Evolutionary conservation across 2,888 invertebrate genomes (phyloP).

Genomic region (Lucinisca nassula): DNA sequence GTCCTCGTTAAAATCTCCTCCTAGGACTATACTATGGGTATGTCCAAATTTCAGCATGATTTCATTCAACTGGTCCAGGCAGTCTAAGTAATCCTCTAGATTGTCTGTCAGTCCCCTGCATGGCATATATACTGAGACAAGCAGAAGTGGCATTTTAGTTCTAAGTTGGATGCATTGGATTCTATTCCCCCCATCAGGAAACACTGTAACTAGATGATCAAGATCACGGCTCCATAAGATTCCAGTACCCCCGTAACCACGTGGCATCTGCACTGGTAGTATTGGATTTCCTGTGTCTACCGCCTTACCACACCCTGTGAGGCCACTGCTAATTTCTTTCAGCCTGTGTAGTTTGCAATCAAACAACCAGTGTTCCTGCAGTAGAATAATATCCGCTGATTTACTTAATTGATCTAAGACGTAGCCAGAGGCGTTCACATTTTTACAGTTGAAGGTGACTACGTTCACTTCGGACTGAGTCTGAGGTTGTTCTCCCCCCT

Average conservation of each 20-base stretch:
- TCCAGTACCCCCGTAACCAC: neutral
- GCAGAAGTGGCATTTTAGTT: neutral
- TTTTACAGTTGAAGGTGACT: neutral
- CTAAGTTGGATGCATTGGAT: neutral
- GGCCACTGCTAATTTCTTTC: neutral
- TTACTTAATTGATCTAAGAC: neutral
- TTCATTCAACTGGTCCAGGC: neutral
- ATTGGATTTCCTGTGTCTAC: neutral
- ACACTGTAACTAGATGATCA: neutral
- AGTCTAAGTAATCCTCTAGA: neutral
- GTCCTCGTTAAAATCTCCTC: too few species aligned
- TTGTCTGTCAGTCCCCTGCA: neutral
- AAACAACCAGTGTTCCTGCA: neutral
- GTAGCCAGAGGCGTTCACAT: neutral
- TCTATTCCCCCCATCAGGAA: neutral
- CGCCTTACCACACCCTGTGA: neutral
- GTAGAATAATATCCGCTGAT: neutral
- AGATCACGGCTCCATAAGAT: neutral
- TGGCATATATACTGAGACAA: neutral
- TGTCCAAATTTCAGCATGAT: too few species aligned
- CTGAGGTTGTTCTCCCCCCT: neutral
- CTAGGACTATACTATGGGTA: too few species aligned
- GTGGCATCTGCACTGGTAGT: neutral
- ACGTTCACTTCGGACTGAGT: neutral
- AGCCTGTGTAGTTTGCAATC: neutral